Evolutionary conservation across 2,113 vertebrate species (phyloP), one percentile per base, ranked within the genome.

Genomic region (Perca fluviatilis): DNA sequence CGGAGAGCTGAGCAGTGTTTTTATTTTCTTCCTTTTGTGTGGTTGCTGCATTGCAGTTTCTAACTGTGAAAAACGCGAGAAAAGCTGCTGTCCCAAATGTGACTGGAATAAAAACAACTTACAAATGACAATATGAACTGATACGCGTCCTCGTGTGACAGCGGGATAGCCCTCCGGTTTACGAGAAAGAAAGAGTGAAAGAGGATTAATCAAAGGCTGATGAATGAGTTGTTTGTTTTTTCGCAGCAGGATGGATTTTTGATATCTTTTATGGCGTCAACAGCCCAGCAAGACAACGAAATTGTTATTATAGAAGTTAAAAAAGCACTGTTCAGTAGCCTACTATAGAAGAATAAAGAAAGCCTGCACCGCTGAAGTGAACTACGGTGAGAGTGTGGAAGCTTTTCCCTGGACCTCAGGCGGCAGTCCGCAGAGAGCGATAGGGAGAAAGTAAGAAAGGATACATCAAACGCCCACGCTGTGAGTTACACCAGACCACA

Each of bases 31-130:
- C 88, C 85, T 90, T 91, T 92, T 92, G 90, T 91, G 88, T 83
- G 86, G 84, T 95, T 95, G 93, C 94, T 96, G 95, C 95, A 95
- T 95, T 95, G 95, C 95, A 95, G 94, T 95, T 96, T 94, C 84
- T 88, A 93, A 92, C 86, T 91, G 92, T 87, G 91, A 79, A 86
- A 94, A 90, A 82, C 85, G 90, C 66, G 74, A 90, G 89, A 89
- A 91, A 88, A 91, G 83, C 88, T 50, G 74, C 86, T 91, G 86
- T 93, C 93, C 94, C 92, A 83, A 91, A 91, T 94, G 93, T 89
- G 93, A 94, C 88, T 92, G 92, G 92, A 94, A 89, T 92, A 83
- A 85, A 90, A 86, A 79, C 60, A 92, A 92, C 84, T 92, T 88
- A 77, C 77, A 90, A 69, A 86, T 64, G 80, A 63, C 75, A 25